phyloP scores from a whole-genome alignment of 2,797 vertebrate species.

The Myotis findleyi region DNA sequence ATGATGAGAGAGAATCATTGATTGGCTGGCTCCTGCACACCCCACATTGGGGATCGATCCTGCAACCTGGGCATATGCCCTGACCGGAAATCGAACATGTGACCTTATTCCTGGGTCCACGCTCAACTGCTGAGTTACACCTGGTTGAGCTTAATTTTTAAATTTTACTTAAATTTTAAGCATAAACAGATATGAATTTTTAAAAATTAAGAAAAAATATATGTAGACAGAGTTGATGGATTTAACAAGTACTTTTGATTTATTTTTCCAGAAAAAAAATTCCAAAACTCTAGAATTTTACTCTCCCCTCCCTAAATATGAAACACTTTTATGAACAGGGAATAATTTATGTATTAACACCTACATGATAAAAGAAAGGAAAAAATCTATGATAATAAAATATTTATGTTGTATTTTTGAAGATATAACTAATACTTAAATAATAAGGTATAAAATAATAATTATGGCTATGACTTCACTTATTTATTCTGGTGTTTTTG shows the following conservation, averaged over 20 bases:
- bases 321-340: neutral
- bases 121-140: no score
- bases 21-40: no score
- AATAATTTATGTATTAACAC: neutral
- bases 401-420: conserved; percentile 19
- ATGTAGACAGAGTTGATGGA: neutral
- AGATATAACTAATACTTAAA: conserved; percentile 9
- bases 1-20: no score
- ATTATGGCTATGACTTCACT: neutral
- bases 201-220: neutral
- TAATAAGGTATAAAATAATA: neutral
- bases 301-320: neutral
- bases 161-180: conserved; percentile 6
- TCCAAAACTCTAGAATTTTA: neutral
- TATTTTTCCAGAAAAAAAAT: conserved; percentile 32
- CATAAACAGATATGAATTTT: neutral
- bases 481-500: conserved; percentile 70
- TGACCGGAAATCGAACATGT: no score
- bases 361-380: neutral
- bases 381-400: neutral
- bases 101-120: no score
- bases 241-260: neutral
- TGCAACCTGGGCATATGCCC: no score
- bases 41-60: no score
- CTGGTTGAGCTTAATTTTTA: neutral